phyloP scores from a whole-genome alignment of 2,888 invertebrate genomes.

The Heliothis peltigera region DNA sequence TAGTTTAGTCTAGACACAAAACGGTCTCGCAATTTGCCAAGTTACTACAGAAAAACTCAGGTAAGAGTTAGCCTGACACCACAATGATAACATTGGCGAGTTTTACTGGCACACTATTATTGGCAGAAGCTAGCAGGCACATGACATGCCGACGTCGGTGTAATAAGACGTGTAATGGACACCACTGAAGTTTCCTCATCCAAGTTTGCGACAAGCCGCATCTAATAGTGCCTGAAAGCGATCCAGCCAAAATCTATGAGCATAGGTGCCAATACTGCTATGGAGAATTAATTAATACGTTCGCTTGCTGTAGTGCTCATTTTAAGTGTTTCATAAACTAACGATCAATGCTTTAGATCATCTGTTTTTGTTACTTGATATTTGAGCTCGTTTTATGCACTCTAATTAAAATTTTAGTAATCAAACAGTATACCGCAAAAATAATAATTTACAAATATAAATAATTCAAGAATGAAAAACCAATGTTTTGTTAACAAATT shows the following conservation, averaged over 20 bases:
- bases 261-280: conserved; percentile 35
- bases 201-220: conserved; percentile 78
- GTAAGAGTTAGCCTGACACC: conserved; percentile 11
- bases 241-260: conserved; percentile 64
- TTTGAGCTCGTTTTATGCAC: background rate
- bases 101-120: conserved; percentile 52
- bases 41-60: conserved; percentile 22
- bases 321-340: conserved; percentile 3
- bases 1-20: conserved; percentile 26
- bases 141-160: conserved; percentile 54
- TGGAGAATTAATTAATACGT: conserved; percentile 57
- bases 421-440: conserved; percentile 5
- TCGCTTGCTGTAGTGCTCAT: conserved; percentile 25
- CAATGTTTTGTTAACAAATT: conserved; percentile 11
- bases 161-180: conserved; percentile 76
- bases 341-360: background rate
- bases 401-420: conserved; percentile 2
- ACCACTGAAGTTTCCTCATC: conserved; percentile 83
- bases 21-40: conserved; percentile 4
- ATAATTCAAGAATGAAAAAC: conserved; percentile 19
- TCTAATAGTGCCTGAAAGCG: conserved; percentile 75
- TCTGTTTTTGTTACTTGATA: background rate
- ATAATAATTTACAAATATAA: conserved; percentile 25
- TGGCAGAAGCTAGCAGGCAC: conserved; percentile 40
- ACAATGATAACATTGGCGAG: conserved; percentile 17